phyloP scores from a whole-genome alignment of 2,113 vertebrate genomes.

The Osmerus mordax region DNA sequence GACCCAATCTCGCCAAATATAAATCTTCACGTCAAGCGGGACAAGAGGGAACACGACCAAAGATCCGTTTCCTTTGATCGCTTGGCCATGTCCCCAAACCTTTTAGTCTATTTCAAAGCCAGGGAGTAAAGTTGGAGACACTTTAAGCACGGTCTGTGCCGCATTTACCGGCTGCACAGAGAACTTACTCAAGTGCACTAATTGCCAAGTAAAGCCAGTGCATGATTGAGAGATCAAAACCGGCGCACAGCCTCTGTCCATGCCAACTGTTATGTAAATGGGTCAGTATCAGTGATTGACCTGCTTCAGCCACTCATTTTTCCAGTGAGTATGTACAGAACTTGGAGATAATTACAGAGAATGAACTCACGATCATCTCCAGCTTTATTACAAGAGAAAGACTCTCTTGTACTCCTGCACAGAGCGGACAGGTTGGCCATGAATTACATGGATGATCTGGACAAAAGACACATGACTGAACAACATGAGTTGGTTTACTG shows the following conservation, averaged over 20 bases:
- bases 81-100: background rate
- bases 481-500: background rate
- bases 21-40: conserved; percentile 11
- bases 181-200: conserved; percentile 39
- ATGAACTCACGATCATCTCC: background rate
- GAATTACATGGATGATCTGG: too few species aligned
- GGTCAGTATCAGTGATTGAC: conserved; percentile 29
- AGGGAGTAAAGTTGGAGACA: background rate
- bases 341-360: background rate
- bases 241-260: conserved; percentile 22
- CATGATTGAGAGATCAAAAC: conserved; percentile 48
- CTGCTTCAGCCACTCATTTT: conserved; percentile 25
- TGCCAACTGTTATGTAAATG: conserved; percentile 55
- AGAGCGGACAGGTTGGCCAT: background rate
- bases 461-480: background rate
- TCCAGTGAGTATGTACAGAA: background rate
- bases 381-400: background rate
- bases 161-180: conserved; percentile 4
- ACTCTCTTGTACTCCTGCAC: background rate
- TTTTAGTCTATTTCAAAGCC: conserved; percentile 19
- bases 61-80: conserved; percentile 37
- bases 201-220: conserved; percentile 41
- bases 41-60: conserved; percentile 12
- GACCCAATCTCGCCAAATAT: conserved; percentile 8
- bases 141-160: conserved; percentile 17